Evolutionary conservation across 2,888 invertebrate genomes (phyloP).

Genomic region (Lepidocyrtinus sp.): DNA sequence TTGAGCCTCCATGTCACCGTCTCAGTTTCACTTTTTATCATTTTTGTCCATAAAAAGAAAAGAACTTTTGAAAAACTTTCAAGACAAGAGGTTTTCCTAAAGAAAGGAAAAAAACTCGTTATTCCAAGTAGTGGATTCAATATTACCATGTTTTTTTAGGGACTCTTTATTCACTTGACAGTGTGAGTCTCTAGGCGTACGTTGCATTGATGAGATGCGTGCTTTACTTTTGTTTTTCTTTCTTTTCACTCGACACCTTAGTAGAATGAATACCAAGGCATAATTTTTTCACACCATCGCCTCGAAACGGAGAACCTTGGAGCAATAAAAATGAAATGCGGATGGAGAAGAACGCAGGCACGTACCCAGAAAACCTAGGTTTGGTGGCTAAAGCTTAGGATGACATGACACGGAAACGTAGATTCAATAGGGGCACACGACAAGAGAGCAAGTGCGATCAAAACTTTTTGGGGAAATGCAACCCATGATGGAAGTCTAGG

Average conservation of each 20-base stretch:
- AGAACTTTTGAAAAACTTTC: conserved; percentile 7
- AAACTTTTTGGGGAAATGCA: not conserved
- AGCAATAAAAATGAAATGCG: conserved; percentile 61
- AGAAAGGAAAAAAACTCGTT: conserved; percentile 12
- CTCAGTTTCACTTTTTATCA: conserved; percentile 10
- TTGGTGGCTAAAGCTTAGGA: not conserved
- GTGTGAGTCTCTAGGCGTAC: not conserved
- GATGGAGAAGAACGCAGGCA: conserved; percentile 54
- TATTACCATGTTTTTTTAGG: conserved; percentile 3
- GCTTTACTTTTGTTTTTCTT: conserved; percentile 18
- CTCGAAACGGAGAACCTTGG: conserved; percentile 27
- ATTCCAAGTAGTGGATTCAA: conserved; percentile 2
- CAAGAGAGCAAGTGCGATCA: not conserved
- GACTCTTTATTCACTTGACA: conserved; percentile 12
- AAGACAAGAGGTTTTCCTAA: not conserved
- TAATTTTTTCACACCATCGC: conserved; percentile 8
- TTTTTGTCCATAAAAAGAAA: conserved; percentile 12
- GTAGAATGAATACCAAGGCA: conserved; percentile 4
- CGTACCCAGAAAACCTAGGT: conserved; percentile 34
- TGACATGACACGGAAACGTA: conserved; percentile 8
- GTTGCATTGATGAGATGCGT: conserved; percentile 9
- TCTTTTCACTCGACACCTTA: conserved; percentile 18
- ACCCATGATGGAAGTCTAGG: conserved; percentile 1
- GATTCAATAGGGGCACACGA: conserved; percentile 26
- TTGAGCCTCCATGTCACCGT: conserved; percentile 15